phyloP scores from a whole-genome alignment of 2,888 invertebrate genomes.

The Nycteola revayana region DNA sequence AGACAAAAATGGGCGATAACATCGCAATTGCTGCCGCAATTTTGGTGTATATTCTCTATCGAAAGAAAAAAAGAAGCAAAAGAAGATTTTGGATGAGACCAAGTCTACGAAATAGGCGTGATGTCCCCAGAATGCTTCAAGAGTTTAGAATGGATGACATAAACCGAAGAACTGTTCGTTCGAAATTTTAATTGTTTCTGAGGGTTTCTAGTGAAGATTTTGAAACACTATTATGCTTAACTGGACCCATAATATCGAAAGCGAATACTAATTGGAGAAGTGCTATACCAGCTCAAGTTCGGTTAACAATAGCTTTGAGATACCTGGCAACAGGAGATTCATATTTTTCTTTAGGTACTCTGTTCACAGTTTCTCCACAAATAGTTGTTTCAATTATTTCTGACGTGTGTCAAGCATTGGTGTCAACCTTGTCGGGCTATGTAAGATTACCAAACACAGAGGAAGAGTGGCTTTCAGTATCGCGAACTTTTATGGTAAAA shows the following conservation, averaged over 20 bases:
- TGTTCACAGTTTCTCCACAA: background rate
- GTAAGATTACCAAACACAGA: background rate
- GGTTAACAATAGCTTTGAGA: background rate
- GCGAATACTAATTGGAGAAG: slow-evolving; percentile 1
- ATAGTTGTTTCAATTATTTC: slow-evolving; percentile 21
- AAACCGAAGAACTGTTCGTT: background rate
- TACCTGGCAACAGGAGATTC: background rate
- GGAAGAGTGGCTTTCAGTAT: too few relatives aligned
- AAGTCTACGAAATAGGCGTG: slow-evolving; percentile 2
- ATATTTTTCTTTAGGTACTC: too few relatives aligned
- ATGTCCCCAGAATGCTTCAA: slow-evolving; percentile 1
- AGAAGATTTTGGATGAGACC: slow-evolving; percentile 1
- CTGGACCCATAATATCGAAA: background rate
- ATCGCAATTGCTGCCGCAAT: background rate
- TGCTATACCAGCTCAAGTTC: background rate
- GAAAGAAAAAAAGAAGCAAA: background rate
- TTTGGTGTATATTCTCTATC: background rate
- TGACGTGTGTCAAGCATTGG: slow-evolving; percentile 22
- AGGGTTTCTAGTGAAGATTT: background rate
- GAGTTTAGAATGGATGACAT: slow-evolving; percentile 1
- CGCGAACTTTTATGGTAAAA: slow-evolving; percentile 16
- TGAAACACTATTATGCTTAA: slow-evolving; percentile 1
- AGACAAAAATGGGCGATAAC: background rate
- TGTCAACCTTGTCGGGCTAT: slow-evolving; percentile 16
- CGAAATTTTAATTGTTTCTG: background rate